phyloP scores from a whole-genome alignment of 2,797 vertebrate species.

The Distichodus sexfasciatus region DNA sequence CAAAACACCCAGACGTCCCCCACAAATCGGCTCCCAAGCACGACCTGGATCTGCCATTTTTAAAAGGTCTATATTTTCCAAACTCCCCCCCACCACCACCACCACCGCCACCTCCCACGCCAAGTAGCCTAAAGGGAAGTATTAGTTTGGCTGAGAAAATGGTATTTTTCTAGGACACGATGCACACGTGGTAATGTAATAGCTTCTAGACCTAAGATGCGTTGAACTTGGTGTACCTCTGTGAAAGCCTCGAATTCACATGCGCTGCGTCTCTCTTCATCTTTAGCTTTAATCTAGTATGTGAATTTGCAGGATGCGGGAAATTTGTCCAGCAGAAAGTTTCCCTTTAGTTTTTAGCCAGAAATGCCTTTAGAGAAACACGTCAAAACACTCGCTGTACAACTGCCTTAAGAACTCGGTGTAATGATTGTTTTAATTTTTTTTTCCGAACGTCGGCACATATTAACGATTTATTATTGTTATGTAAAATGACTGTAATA shows the following conservation, averaged over 20 bases:
- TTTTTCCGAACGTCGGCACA: constrained; percentile 71
- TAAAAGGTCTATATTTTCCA: constrained; percentile 61
- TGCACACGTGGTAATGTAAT: constrained; percentile 76
- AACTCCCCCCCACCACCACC: constrained; percentile 63
- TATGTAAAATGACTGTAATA: constrained; percentile 87
- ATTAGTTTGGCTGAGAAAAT: constrained; percentile 82
- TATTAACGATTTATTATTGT: constrained; percentile 69
- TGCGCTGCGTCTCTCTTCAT: constrained; percentile 78
- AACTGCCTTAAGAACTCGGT: constrained; percentile 90
- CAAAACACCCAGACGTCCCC: no score
- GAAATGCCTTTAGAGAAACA: constrained; percentile 93
- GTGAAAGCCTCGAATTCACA: constrained; percentile 79
- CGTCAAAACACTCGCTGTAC: constrained; percentile 85
- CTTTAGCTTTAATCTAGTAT: constrained; percentile 89
- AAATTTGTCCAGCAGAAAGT: constrained; percentile 71
- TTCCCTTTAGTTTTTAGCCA: constrained; percentile 90
- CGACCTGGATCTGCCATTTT: constrained; percentile 22
- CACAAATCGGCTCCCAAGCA: constrained; percentile 13
- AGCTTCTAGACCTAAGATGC: constrained; percentile 86
- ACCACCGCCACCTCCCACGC: no score
- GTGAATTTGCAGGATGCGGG: constrained; percentile 80
- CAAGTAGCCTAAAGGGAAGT: constrained; percentile 64
- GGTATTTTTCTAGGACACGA: constrained; percentile 82
- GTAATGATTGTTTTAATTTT: constrained; percentile 68
- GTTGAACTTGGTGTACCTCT: constrained; percentile 71